phyloP scores from a whole-genome alignment of 1,140 invertebrate species.

The Mercenaria mercenaria region DNA sequence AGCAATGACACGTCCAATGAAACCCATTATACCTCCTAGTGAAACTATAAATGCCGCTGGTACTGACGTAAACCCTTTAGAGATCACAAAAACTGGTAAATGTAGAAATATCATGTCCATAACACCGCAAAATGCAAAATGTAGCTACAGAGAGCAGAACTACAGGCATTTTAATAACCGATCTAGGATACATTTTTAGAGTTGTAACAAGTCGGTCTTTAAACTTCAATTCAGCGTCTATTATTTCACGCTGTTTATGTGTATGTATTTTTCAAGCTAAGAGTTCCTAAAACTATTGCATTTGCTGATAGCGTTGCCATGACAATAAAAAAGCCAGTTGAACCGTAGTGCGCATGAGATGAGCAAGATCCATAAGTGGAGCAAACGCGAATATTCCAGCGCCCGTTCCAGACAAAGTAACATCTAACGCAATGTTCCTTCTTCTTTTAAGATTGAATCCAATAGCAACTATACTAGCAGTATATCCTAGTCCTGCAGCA shows the following conservation, averaged over 20 bases:
- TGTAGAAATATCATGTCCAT: not conserved
- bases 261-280: constrained; percentile 36
- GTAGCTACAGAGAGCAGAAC: constrained; percentile 6
- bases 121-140: constrained; percentile 1
- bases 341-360: constrained; percentile 41
- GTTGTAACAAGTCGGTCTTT: not conserved
- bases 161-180: constrained; percentile 29
- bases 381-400: constrained; percentile 41
- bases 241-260: not conserved
- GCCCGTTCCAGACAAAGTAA: constrained; percentile 48
- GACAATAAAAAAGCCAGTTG: constrained; percentile 46
- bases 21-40: not conserved
- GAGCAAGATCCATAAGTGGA: constrained; percentile 12
- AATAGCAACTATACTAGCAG: constrained; percentile 45
- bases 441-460: constrained; percentile 51
- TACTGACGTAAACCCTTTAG: not conserved
- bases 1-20: not conserved
- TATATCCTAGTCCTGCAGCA: constrained; percentile 57
- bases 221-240: not conserved
- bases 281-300: constrained; percentile 31
- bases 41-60: not conserved
- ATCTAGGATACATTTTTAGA: not conserved
- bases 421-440: constrained; percentile 32
- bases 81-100: not conserved
- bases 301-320: constrained; percentile 42